Evolutionary conservation across 2,797 vertebrate species (phyloP).

Genomic region (Anabacerthia variegaticeps): DNA sequence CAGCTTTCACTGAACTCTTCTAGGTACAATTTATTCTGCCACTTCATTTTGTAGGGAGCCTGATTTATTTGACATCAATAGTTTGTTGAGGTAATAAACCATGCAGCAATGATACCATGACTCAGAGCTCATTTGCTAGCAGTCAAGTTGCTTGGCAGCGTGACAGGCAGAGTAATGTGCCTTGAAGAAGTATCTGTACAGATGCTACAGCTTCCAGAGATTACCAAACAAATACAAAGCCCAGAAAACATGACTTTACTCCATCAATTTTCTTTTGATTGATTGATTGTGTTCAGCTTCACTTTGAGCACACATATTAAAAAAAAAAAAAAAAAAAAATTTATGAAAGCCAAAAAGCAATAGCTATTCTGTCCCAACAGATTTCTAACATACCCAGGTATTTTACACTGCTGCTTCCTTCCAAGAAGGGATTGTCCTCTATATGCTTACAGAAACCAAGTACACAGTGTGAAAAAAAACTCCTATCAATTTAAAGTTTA

Average conservation of each 20-base stretch:
- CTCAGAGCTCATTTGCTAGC: slow-evolving; percentile 63
- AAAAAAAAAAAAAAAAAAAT: background rate
- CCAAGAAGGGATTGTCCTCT: background rate
- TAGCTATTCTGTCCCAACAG: background rate
- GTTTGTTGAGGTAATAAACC: slow-evolving; percentile 67
- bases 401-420: background rate
- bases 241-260: background rate
- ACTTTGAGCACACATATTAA: background rate
- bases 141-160: slow-evolving; percentile 56
- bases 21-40: slow-evolving; percentile 55
- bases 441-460: background rate
- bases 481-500: background rate
- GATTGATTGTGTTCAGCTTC: background rate
- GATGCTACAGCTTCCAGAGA: slow-evolving; percentile 14
- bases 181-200: slow-evolving; percentile 7
- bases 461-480: background rate
- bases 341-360: background rate
- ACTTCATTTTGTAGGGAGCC: slow-evolving; percentile 42
- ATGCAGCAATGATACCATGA: slow-evolving; percentile 48
- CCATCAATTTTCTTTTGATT: background rate
- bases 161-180: slow-evolving; percentile 45
- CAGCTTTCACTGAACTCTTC: slow-evolving; percentile 25
- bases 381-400: background rate
- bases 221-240: background rate
- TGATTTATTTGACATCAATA: slow-evolving; percentile 64